A percentile compares a stretch with the other conserved stretches of the same genome.
phyloP scores from a whole-genome alignment of 2,888 invertebrate genomes.

The Pegoplata infirma region DNA sequence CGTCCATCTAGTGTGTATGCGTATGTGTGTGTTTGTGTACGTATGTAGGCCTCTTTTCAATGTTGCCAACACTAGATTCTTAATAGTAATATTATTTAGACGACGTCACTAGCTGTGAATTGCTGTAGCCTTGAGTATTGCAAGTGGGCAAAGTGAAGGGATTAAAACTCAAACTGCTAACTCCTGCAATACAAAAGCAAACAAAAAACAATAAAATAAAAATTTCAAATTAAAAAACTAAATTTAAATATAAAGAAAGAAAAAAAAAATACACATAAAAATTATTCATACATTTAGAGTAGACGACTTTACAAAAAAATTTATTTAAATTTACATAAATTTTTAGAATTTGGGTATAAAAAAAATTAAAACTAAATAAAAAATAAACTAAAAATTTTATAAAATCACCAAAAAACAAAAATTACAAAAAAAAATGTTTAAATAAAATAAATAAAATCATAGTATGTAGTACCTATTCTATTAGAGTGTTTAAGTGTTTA shows the following conservation, averaged over 20 bases:
- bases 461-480: conserved; percentile 43
- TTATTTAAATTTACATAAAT: not conserved
- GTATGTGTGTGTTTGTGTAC: not conserved
- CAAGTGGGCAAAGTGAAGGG: conserved; percentile 95
- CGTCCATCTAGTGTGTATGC: not conserved
- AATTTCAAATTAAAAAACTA: conserved; percentile 67
- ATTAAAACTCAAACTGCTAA: conserved; percentile 95
- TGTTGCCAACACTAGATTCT: conserved; percentile 54
- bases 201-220: conserved; percentile 55
- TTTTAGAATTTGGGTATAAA: not conserved
- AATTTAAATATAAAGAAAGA: not conserved
- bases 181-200: conserved; percentile 76
- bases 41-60: not conserved
- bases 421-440: not conserved
- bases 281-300: not conserved
- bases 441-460: conserved; percentile 23
- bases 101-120: conserved; percentile 87
- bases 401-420: not conserved
- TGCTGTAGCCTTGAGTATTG: conserved; percentile 89
- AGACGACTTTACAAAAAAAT: not conserved
- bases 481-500: conserved; percentile 41
- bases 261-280: not conserved
- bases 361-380: not conserved
- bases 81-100: conserved; percentile 83
- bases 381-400: not conserved